Evolutionary conservation across 92 coral and sea anemone genomes (phyloP), one percentile per base, ranked within the genome.

Genomic region (Anthopleura xanthogrammica): DNA sequence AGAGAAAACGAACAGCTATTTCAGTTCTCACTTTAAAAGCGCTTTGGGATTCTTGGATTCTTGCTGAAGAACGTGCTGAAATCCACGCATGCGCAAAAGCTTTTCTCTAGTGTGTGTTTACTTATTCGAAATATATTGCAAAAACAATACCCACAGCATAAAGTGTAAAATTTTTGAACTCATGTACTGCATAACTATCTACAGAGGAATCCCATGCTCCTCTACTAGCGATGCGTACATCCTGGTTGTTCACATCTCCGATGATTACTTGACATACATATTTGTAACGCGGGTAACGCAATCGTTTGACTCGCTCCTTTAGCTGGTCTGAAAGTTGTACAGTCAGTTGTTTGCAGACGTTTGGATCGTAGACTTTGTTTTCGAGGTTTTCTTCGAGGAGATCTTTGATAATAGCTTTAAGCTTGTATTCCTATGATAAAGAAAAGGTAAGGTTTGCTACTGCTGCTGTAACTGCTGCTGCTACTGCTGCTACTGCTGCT

Each of bases 211-310:
- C 92, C 98, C 98, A 95, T 0, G 93, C 93, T 39, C 98, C 91
- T 16, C 96, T 95, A 80, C 96, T 95, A 52, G 79, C 98, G 40
- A 92, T 71, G 66, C 95, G 91, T 80, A 94, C 88, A 72, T 91
- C 94, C 82, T 95, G 98, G 77, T 87, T 87, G 62, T 82, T 89
- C 58, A 90, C 50, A 78, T 94, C 94, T 13, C 98, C 98, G 29
- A 95, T 85, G 78, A 87, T 79, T 80, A 91, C 98, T 93, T 95
- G 98, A 89, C 95, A 95, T 41, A 92, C 83, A 62, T 91, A 91
- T 87, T 95, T 95, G 91, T 92, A 94, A 66, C 98, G 86, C 48
- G 95, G 94, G 83, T 94, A 95, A 79, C 94, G 90, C 88, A 95
- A 85, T 85, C 87, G 89, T 74, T 95, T 95, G 14, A 95, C 97